phyloP scores from a whole-genome alignment of 2,797 vertebrate species.

The Huso huso region DNA sequence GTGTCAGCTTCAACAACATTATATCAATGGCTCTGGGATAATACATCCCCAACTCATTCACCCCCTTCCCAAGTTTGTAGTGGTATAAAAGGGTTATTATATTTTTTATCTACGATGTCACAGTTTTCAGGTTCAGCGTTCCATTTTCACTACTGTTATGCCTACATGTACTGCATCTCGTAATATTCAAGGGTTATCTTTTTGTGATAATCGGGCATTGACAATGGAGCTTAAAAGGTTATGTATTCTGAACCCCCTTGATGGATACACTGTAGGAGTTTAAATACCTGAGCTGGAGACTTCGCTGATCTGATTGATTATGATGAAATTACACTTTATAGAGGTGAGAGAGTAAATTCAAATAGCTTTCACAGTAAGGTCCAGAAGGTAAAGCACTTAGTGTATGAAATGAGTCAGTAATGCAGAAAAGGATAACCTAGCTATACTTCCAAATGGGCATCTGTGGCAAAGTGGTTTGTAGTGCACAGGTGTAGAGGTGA shows the following conservation, averaged over 20 bases:
- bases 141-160: background rate
- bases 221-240: conserved; percentile 10
- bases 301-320: background rate
- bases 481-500: no score
- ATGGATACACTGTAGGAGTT: conserved; percentile 16
- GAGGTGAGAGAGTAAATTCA: conserved; percentile 34
- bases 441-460: conserved; percentile 27
- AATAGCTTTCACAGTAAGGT: conserved; percentile 36
- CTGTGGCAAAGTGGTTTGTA: no score
- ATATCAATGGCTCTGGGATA: conserved; percentile 48
- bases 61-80: background rate
- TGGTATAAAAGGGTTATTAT: conserved; percentile 37
- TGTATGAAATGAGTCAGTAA: conserved; percentile 54
- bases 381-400: conserved; percentile 47
- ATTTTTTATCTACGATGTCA: conserved; percentile 36
- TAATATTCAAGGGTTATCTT: background rate
- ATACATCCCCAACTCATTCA: conserved; percentile 32
- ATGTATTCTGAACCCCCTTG: conserved; percentile 14
- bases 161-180: background rate
- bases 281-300: conserved; percentile 20
- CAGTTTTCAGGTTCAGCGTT: no score
- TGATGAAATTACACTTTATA: conserved; percentile 4
- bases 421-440: conserved; percentile 25
- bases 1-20: background rate
- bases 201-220: background rate